Evolutionary conservation across 30 jellyfish, hydroid and myxozoan genomes (phyloP).

Genomic region (Aurelia coerulea): DNA sequence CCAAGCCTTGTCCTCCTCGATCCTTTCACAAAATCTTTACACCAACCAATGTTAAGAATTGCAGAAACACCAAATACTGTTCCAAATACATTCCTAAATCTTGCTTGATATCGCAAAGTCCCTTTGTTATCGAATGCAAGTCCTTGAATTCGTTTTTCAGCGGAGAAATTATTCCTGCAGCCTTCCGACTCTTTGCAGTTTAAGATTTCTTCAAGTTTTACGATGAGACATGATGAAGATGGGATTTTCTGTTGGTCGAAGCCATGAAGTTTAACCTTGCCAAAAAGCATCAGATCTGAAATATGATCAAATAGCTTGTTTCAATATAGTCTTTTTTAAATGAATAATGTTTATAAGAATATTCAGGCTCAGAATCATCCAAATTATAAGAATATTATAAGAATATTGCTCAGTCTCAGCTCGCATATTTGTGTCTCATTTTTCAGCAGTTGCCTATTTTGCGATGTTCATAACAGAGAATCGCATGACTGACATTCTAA

Average conservation of each 20-base stretch:
- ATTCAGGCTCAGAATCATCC: no score
- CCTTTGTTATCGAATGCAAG: neutral
- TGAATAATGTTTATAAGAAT: no score
- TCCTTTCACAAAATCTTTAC: slow-evolving; percentile 61
- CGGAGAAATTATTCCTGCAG: slow-evolving; percentile 22
- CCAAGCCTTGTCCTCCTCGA: slow-evolving; percentile 5
- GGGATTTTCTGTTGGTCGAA: neutral
- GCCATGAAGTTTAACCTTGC: slow-evolving; percentile 10
- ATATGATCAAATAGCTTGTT: neutral
- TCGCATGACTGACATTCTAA: no score
- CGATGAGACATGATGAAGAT: slow-evolving; percentile 30
- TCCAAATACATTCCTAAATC: slow-evolving; percentile 20
- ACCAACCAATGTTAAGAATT: slow-evolving; percentile 51
- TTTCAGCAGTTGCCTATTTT: no score
- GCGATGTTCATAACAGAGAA: no score
- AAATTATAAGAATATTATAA: no score
- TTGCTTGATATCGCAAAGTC: neutral
- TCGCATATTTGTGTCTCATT: no score
- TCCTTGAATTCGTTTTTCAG: slow-evolving; percentile 7
- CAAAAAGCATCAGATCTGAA: slow-evolving; percentile 20
- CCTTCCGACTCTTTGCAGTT: slow-evolving; percentile 21
- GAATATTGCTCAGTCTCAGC: no score
- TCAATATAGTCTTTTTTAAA: neutral
- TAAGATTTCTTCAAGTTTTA: slow-evolving; percentile 18
- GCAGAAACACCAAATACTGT: slow-evolving; percentile 16